Evolutionary conservation across 2,113 vertebrate genomes (phyloP).

Genomic region (Cricetomys ansorgei): DNA sequence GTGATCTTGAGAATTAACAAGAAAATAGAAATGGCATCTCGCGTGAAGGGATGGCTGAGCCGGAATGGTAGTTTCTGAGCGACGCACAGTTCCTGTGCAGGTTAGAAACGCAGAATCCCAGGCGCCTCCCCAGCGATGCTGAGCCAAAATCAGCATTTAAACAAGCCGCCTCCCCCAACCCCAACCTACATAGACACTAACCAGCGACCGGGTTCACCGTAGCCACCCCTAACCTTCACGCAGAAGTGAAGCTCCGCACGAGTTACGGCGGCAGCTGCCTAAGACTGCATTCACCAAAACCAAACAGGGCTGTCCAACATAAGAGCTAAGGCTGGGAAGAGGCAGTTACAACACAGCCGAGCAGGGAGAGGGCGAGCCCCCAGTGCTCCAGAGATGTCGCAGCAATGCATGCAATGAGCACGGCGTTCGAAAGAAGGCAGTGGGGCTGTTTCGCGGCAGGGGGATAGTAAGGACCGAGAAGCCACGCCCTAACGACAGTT

Average conservation of each 20-base stretch:
- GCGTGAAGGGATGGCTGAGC: neutral
- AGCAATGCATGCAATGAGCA: neutral
- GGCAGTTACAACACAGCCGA: neutral
- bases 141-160: neutral
- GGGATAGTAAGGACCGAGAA: neutral
- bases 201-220: too few species aligned
- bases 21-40: neutral
- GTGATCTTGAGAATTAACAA: slow-evolving; percentile 8
- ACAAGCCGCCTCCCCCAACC: neutral
- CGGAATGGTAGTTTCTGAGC: neutral
- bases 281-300: neutral
- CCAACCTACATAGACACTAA: neutral
- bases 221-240: neutral
- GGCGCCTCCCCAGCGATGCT: neutral
- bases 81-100: neutral
- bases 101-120: neutral
- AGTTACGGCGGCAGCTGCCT: neutral
- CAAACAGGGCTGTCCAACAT: neutral
- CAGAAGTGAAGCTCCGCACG: neutral
- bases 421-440: neutral
- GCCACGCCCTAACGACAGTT: neutral
- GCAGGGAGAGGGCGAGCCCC: neutral
- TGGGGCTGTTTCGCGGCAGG: neutral
- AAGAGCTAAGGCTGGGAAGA: neutral
- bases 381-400: neutral